phyloP scores from a whole-genome alignment of 2,888 invertebrate species.

The Fissipunctia ypsillon region DNA sequence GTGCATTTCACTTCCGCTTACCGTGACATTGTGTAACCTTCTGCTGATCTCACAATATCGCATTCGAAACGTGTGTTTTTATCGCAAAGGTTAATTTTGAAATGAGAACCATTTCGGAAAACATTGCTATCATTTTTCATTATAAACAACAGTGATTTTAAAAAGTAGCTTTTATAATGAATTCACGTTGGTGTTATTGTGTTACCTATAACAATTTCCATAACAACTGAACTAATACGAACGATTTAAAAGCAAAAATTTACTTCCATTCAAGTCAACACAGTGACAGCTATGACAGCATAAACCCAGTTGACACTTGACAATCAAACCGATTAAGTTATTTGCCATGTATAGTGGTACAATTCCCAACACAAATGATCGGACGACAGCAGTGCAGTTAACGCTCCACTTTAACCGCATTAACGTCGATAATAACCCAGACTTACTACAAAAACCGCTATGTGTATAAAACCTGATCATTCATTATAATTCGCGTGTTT shows the following conservation, averaged over 20 bases:
- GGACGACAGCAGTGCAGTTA: slow-evolving; percentile 21
- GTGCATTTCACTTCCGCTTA: slow-evolving; percentile 55
- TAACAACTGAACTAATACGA: too few relatives aligned
- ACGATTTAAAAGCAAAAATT: background rate
- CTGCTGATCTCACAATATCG: slow-evolving; percentile 33
- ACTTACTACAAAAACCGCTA: slow-evolving; percentile 27
- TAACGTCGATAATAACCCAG: slow-evolving; percentile 39
- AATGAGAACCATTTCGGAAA: too few relatives aligned
- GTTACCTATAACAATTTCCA: too few relatives aligned
- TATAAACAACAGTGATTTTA: background rate
- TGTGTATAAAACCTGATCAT: slow-evolving; percentile 26
- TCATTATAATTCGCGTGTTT: slow-evolving; percentile 48
- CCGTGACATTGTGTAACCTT: slow-evolving; percentile 54
- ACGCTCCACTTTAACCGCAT: slow-evolving; percentile 41
- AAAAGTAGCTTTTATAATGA: background rate
- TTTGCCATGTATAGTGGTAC: slow-evolving; percentile 27
- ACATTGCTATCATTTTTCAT: too few relatives aligned
- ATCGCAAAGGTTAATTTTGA: background rate
- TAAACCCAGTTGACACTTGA: slow-evolving; percentile 29
- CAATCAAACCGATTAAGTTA: slow-evolving; percentile 40
- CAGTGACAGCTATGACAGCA: slow-evolving; percentile 26
- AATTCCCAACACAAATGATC: slow-evolving; percentile 31
- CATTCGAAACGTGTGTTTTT: slow-evolving; percentile 6
- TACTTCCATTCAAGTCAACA: background rate
- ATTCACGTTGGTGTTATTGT: background rate